Percentiles rank a stretch among this genome's conserved stretches.
phyloP scores from a whole-genome alignment of 2,797 vertebrate species.

The Danio tinwini region DNA sequence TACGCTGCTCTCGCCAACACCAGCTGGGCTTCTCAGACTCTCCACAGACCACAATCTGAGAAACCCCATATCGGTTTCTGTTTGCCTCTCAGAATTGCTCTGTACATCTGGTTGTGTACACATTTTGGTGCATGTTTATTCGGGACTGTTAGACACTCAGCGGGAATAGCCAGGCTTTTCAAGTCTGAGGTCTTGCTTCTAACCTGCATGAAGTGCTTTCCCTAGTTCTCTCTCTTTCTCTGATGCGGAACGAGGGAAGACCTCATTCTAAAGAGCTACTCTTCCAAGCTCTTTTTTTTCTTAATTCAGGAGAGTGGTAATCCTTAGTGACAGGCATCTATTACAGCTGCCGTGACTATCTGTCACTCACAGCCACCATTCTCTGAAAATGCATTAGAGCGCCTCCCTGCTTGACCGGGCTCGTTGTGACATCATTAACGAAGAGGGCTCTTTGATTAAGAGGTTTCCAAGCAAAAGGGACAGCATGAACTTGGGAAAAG shows the following conservation, averaged over 20 bases:
- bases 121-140: constrained; percentile 46
- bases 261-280: constrained; percentile 36
- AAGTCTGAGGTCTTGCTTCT: constrained; percentile 26
- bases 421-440: constrained; percentile 54
- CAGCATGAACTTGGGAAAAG: neutral
- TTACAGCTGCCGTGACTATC: constrained; percentile 50
- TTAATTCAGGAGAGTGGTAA: constrained; percentile 56
- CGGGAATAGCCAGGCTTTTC: constrained; percentile 42
- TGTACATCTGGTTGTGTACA: constrained; percentile 45
- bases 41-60: constrained; percentile 39
- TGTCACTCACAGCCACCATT: constrained; percentile 56
- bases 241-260: constrained; percentile 13
- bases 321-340: constrained; percentile 51
- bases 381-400: constrained; percentile 46
- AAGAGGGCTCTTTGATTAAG: constrained; percentile 57
- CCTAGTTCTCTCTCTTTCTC: constrained; percentile 6
- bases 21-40: constrained; percentile 55
- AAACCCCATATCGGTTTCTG: constrained; percentile 34
- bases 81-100: constrained; percentile 47
- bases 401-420: constrained; percentile 22
- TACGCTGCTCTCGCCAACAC: constrained; percentile 50
- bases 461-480: constrained; percentile 50
- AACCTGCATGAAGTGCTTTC: constrained; percentile 22
- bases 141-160: constrained; percentile 32
- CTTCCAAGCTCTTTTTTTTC: constrained; percentile 37